Base-by-base conservation (phyloP, 2,113 vertebrate genomes). In the Tamias sibiricus region DNA sequence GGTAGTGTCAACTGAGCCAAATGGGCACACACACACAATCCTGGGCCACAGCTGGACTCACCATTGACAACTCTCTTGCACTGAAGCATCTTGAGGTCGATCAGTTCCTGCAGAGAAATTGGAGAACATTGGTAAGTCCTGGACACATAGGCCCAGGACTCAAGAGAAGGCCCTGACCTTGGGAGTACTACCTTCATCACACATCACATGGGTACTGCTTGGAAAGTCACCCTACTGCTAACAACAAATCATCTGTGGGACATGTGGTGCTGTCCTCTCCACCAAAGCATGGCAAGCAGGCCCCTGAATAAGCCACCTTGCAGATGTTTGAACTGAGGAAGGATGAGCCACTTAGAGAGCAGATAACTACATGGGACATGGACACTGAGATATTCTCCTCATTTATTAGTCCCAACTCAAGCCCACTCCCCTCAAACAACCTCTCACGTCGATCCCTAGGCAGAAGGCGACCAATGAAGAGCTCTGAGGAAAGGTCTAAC, bases 81-180 rank as follows among this genome's bases (percentile, higher is more conserved):
- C 97, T 99, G 99, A 81, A 98, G 98, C 99, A 99, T 99, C 95
- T 99, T 99, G 74, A 99, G 99, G 96, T 99, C 99, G 71, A 99
- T 99, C 97, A 99, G 98, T 98, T 99, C 99, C 99, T 99, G 89
- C 40, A 83, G 66, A 98, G 87, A 62, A 98, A 97, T 75, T 59
- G 90, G 37, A 97, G 54, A 17, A 69, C 26, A 86, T 17, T 9
- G 8, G 19, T 98, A 42, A 97, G 80, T 87, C 52, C 37, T 75
- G 47, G 20, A 80, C 13, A 80, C 16, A 1, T 4, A 52, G 59
- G 17, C 28, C 42, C 40, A 32, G 7, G n/a, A 26, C 44, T 79
- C 2, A 35, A 20, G 40, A 10, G n/a, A 10, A 88, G 59, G 22
- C 32, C 42, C 32, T n/a, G 7, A 32, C 22, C 40, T 82, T 2